A percentile compares a stretch with the other conserved stretches of the same genome.
phyloP scores from a whole-genome alignment of 1,140 invertebrate species.

The Achatina immaculata region DNA sequence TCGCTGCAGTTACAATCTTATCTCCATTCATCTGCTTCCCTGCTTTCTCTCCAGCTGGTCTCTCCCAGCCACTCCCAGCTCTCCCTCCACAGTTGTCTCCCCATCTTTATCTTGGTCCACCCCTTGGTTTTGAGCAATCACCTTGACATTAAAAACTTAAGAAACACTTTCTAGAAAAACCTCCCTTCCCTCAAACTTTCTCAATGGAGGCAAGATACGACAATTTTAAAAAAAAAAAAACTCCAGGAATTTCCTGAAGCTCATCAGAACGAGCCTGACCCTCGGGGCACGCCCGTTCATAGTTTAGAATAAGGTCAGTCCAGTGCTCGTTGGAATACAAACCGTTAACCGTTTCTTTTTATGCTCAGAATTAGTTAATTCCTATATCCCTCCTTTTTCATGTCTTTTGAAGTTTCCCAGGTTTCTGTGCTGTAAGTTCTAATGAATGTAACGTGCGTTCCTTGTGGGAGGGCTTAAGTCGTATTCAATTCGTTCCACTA shows the following conservation, averaged over 20 bases:
- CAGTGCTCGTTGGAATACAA: neutral
- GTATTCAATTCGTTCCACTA: conserved; percentile 2
- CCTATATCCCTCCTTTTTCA: neutral
- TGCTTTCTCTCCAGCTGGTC: neutral
- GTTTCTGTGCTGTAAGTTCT: neutral
- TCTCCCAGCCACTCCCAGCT: too few relatives aligned
- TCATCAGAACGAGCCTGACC: too few relatives aligned
- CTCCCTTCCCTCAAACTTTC: too few relatives aligned
- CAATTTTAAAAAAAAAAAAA: too few relatives aligned
- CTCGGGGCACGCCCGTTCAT: too few relatives aligned
- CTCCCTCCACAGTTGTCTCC: too few relatives aligned
- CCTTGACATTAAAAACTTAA: neutral
- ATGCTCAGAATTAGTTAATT: neutral
- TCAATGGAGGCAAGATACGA: too few relatives aligned
- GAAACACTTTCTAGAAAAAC: too few relatives aligned
- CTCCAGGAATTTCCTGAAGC: too few relatives aligned
- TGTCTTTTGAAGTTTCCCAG: neutral
- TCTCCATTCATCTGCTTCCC: neutral
- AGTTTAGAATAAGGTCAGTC: too few relatives aligned
- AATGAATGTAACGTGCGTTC: conserved; percentile 2
- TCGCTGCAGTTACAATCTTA: neutral
- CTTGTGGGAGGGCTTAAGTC: neutral
- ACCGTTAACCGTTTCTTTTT: neutral
- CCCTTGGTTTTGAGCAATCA: neutral
- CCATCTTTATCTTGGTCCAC: neutral